phyloP scores from a whole-genome alignment of 1,140 invertebrate species.

The Diabrotica virgifera region DNA sequence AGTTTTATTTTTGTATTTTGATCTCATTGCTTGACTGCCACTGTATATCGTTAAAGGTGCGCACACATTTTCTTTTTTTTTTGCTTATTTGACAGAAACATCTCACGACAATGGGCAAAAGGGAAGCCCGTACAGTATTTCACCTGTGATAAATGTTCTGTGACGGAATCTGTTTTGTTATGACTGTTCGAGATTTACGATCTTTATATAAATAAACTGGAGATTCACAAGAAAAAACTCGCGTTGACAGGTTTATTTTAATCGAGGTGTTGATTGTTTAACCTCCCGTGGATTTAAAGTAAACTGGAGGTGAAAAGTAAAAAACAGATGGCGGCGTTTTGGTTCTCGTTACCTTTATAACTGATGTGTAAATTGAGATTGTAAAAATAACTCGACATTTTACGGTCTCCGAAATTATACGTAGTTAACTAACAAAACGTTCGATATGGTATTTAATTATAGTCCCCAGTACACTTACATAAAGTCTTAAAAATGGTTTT shows the following conservation, averaged over 20 bases:
- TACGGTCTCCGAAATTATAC: too few species aligned
- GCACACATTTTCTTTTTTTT: neutral
- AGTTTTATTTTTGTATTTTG: too few species aligned
- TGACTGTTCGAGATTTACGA: constrained; percentile 2
- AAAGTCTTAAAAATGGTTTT: too few species aligned
- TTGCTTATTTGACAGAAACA: neutral
- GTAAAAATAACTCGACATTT: too few species aligned
- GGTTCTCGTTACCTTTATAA: neutral
- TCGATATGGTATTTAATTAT: too few species aligned
- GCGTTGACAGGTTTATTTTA: neutral
- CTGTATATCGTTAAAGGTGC: neutral
- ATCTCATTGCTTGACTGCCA: too few species aligned
- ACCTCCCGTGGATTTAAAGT: constrained; percentile 1
- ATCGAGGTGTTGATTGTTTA: constrained; percentile 2
- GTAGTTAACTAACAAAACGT: too few species aligned
- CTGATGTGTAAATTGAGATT: too few species aligned
- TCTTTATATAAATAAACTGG: constrained; percentile 3
- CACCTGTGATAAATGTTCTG: neutral
- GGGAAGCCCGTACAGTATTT: neutral
- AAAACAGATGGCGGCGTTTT: neutral
- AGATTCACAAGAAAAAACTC: neutral
- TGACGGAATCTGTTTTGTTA: constrained; percentile 2
- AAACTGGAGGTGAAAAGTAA: neutral
- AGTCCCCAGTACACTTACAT: too few species aligned
- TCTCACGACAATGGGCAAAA: neutral